A percentile compares a stretch with the other conserved stretches of the same genome.
These are phyloP conservation scores for Brachionus sp. DNA, from an alignment of 1,140 invertebrate species.

Conservation along the genomic window DNA sequence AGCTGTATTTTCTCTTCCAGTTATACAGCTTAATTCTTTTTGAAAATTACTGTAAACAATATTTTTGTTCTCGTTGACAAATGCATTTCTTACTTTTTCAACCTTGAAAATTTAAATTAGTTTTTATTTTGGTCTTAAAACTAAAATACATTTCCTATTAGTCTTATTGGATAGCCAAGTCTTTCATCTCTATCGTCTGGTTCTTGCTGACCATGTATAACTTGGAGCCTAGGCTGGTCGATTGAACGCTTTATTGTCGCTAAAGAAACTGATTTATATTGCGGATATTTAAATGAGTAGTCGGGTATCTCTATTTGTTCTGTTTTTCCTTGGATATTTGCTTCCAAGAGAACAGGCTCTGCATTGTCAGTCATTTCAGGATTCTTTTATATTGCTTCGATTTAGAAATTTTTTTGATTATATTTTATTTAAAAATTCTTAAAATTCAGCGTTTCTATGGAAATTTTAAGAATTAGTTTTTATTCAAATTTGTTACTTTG, in stretches of 20 bases:
- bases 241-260: constrained; percentile 21
- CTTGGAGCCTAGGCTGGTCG: background rate
- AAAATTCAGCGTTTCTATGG: background rate
- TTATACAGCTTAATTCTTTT: background rate
- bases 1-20: constrained; percentile 37
- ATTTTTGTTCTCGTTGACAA: background rate
- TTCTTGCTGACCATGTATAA: constrained; percentile 15
- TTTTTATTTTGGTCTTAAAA: background rate
- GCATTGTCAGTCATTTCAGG: background rate
- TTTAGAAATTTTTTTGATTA: constrained; percentile 14
- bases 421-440: background rate
- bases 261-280: background rate
- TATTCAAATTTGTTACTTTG: background rate
- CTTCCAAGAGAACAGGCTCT: background rate
- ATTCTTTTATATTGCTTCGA: background rate
- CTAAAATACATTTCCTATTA: background rate
- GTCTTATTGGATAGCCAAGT: background rate
- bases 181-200: background rate
- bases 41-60: background rate
- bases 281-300: constrained; percentile 17
- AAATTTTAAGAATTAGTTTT: constrained; percentile 4
- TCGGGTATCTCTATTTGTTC: constrained; percentile 15
- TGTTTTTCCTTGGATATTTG: background rate
- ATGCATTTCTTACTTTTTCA: background rate
- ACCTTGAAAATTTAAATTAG: background rate